Evolutionary conservation across 1,140 invertebrate genomes (phyloP).

Genomic region (Megalopta genalis): DNA sequence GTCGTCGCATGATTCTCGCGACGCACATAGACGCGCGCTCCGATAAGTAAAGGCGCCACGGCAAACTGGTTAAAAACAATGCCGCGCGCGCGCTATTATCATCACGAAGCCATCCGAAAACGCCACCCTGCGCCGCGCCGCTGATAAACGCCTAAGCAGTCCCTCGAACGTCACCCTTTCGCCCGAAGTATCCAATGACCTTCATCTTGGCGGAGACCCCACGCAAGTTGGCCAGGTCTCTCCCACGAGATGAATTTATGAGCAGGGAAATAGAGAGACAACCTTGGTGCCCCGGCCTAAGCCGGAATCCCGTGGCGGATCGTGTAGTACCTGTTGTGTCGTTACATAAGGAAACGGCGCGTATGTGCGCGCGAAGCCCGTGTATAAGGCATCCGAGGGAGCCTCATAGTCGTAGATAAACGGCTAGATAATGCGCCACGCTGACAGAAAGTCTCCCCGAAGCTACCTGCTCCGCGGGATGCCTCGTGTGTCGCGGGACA

Average conservation of each 20-base stretch:
- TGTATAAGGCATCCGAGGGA: constrained; percentile 46
- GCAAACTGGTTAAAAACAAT: no score
- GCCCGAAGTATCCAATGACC: constrained; percentile 63
- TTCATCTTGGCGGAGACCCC: constrained; percentile 73
- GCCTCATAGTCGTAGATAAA: constrained; percentile 59
- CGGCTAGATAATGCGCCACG: constrained; percentile 59
- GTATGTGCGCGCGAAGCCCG: constrained; percentile 35
- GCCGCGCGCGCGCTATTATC: no score
- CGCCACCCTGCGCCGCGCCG: neutral
- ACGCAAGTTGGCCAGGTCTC: constrained; percentile 70
- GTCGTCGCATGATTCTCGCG: no score
- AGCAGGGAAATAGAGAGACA: constrained; percentile 55
- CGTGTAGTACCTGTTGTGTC: constrained; percentile 41
- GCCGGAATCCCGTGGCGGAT: constrained; percentile 23
- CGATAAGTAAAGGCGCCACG: no score
- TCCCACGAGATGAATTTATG: constrained; percentile 74
- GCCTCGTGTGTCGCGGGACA: constrained; percentile 58
- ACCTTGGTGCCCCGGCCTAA: neutral
- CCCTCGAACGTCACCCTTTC: constrained; percentile 16
- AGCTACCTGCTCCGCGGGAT: constrained; percentile 71
- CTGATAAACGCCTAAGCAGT: neutral
- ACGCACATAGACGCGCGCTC: no score
- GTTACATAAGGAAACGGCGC: constrained; percentile 58
- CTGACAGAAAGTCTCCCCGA: constrained; percentile 68
- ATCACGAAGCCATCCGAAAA: no score